phyloP scores from a whole-genome alignment of 2,113 vertebrate genomes.

The Stercorarius parasiticus region DNA sequence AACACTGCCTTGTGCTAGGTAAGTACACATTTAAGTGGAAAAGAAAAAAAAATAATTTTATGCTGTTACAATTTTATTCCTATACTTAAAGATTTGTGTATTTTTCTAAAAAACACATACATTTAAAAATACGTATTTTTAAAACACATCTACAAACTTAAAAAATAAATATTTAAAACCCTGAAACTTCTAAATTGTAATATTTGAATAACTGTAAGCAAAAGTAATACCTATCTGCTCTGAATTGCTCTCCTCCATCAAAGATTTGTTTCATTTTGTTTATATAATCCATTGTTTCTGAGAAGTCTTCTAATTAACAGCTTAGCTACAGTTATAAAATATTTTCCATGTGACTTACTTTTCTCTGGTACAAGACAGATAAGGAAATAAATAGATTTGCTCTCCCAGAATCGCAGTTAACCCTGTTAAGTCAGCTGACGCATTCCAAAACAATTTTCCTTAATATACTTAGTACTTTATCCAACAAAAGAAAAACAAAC shows the following conservation, averaged over 20 bases:
- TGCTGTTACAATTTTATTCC: neutral
- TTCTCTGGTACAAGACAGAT: conserved; percentile 34
- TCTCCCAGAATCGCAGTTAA: conserved; percentile 23
- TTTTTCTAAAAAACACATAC: neutral
- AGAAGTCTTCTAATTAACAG: conserved; percentile 33
- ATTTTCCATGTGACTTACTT: conserved; percentile 9
- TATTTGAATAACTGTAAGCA: neutral
- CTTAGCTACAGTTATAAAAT: conserved; percentile 24
- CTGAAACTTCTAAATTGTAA: neutral
- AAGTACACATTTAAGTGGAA: neutral
- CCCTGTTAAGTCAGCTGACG: neutral
- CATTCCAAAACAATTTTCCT: neutral
- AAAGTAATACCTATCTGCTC: neutral
- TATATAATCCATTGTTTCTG: neutral
- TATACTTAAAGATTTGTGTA: neutral
- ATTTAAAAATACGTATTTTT: neutral
- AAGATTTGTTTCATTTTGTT: neutral
- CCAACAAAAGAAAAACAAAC: neutral
- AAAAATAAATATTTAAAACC: accelerated
- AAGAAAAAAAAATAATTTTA: neutral
- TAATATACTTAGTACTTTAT: neutral
- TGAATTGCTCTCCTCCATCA: neutral
- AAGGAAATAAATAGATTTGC: conserved; percentile 31
- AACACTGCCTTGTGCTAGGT: neutral
- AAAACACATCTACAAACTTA: neutral